Conservation (phyloP, 2,888 invertebrate species). For the Parnassius glacialis region DNA sequence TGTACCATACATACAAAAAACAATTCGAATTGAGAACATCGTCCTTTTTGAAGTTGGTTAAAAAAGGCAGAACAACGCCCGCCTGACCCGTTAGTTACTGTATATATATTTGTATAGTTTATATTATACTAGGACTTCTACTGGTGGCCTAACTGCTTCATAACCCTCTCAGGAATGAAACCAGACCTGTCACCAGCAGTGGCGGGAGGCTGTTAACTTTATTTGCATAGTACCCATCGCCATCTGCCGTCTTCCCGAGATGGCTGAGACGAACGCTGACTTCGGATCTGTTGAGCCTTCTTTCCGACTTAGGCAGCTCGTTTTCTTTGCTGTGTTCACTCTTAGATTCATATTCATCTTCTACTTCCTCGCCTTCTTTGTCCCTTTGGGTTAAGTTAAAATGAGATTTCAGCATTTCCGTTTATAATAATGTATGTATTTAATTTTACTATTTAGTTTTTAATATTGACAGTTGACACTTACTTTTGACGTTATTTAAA, state of each 20-base stretch:
- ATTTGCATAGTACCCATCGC: slow-evolving; percentile 55
- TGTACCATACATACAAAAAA: too few relatives aligned
- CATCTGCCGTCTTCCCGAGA: slow-evolving; percentile 71
- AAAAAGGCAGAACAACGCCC: too few relatives aligned
- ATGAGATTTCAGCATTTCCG: slow-evolving; percentile 59
- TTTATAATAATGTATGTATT: slow-evolving; percentile 1
- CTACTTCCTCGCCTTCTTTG: slow-evolving; percentile 24
- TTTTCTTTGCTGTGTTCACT: slow-evolving; percentile 11
- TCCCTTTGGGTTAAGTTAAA: slow-evolving; percentile 41
- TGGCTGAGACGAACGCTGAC: slow-evolving; percentile 59
- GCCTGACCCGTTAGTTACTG: too few relatives aligned
- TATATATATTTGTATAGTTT: too few relatives aligned
- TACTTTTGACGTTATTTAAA: neutral
- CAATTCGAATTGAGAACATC: too few relatives aligned
- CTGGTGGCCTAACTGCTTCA: too few relatives aligned
- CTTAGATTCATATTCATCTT: slow-evolving; percentile 26
- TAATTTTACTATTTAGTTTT: neutral
- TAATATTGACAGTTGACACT: neutral
- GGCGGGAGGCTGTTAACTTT: too few relatives aligned
- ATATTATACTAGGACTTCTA: too few relatives aligned
- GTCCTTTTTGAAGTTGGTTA: too few relatives aligned
- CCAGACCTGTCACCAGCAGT: too few relatives aligned
- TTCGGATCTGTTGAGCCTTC: slow-evolving; percentile 50
- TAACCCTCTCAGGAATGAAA: too few relatives aligned
- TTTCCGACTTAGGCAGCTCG: slow-evolving; percentile 27